A percentile compares a stretch with the other conserved stretches of the same genome.
These are phyloP conservation scores for Grammomys surdaster DNA, from an alignment of 2,113 vertebrate species.

Conservation along the genomic window DNA sequence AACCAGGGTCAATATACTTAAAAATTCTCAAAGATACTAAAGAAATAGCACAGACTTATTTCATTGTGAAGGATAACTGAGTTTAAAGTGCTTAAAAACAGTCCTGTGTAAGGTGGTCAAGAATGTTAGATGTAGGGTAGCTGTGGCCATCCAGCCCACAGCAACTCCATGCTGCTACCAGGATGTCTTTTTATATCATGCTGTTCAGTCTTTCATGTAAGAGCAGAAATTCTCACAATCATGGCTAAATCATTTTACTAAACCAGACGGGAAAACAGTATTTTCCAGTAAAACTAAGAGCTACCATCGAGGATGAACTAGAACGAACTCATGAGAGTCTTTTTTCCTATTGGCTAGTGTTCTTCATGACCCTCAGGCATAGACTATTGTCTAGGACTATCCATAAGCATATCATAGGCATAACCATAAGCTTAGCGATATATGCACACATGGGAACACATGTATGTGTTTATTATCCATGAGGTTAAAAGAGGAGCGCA, in stretches of 20 bases:
- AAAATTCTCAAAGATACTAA: neutral
- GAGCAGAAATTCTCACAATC: neutral
- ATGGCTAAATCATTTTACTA: neutral
- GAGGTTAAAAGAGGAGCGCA: neutral
- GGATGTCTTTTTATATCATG: neutral
- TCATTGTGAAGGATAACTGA: neutral
- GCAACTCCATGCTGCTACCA: neutral
- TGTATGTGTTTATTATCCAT: neutral
- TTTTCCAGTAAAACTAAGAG: neutral
- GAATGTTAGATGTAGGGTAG: neutral
- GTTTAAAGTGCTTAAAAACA: conserved; percentile 8
- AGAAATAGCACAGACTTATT: neutral
- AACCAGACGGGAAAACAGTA: neutral
- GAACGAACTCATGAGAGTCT: neutral
- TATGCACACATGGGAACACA: neutral
- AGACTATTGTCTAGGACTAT: neutral
- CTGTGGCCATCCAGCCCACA: neutral
- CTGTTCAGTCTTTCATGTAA: neutral
- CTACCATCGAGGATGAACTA: too few relatives aligned
- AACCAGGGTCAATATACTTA: neutral
- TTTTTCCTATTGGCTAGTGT: neutral
- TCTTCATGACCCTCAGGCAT: neutral
- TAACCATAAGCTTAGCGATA: neutral
- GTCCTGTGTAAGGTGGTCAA: neutral
- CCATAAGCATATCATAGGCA: neutral